Evolutionary conservation across 2,113 vertebrate genomes (phyloP).

Genomic region (Eulemur macaco): DNA sequence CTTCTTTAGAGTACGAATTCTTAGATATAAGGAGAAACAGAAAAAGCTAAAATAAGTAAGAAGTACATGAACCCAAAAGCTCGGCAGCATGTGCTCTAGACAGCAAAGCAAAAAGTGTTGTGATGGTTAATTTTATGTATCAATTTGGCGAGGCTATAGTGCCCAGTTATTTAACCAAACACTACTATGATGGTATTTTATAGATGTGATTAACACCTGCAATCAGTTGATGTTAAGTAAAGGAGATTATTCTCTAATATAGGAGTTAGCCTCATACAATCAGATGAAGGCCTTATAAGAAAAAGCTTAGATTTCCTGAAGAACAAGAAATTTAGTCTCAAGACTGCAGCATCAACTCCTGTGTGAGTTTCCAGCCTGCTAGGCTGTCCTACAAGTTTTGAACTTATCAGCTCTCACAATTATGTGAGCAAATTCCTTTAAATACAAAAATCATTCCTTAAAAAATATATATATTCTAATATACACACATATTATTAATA

Average conservation of each 20-base stretch:
- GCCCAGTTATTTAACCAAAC: neutral
- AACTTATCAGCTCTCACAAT: neutral
- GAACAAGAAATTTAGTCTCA: neutral
- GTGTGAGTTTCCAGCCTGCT: too few species aligned
- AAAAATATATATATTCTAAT: neutral
- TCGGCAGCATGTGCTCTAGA: too few species aligned
- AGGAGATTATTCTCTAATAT: neutral
- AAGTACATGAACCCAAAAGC: fast-evolving
- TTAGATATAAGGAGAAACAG: neutral
- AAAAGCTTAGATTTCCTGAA: neutral
- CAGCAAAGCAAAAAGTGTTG: neutral
- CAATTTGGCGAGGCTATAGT: neutral
- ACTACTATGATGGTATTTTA: neutral
- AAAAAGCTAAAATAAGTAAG: neutral
- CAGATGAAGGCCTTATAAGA: neutral
- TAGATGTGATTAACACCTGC: neutral
- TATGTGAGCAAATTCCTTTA: neutral
- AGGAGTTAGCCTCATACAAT: fast-evolving
- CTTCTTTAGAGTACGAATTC: neutral
- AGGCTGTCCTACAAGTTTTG: neutral
- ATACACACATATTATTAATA: neutral
- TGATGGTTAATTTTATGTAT: neutral
- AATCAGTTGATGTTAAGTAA: neutral
- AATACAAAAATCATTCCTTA: neutral
- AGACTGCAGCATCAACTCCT: neutral